Conservation (phyloP, 1,140 invertebrate genomes). For the Meloidogyne floridensis region DNA sequence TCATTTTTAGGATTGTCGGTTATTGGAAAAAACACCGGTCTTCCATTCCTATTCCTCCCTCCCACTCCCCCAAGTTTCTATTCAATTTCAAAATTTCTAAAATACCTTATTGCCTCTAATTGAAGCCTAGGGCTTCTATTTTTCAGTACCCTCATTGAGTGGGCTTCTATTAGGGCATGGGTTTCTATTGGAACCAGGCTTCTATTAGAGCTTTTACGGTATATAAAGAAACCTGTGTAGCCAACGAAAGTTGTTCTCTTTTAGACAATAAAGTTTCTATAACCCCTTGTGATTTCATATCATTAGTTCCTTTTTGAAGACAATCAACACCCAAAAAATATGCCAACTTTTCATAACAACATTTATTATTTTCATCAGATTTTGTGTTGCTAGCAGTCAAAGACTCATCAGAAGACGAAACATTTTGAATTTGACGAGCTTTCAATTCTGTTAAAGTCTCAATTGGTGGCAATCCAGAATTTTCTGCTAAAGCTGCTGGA, state of each 20-base stretch:
- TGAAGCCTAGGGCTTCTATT: too few species aligned
- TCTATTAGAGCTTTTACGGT: not conserved
- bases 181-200: too few species aligned
- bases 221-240: constrained; percentile 72
- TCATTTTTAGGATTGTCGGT: too few species aligned
- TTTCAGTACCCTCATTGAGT: too few species aligned
- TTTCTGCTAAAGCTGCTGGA: constrained; percentile 93
- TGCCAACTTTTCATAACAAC: not conserved
- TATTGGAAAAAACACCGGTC: too few species aligned
- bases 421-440: constrained; percentile 82
- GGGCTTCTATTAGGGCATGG: too few species aligned
- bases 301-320: constrained; percentile 79
- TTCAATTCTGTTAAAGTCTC: constrained; percentile 89
- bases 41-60: too few species aligned
- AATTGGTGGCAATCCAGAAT: constrained; percentile 88
- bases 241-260: constrained; percentile 92
- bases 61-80: too few species aligned
- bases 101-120: too few species aligned
- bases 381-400: not conserved
- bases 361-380: not conserved
- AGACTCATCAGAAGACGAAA: constrained; percentile 67
- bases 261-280: constrained; percentile 96
- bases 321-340: constrained; percentile 86
- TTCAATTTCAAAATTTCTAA: too few species aligned
- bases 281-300: constrained; percentile 94